Conservation (phyloP, 2,888 invertebrate species). For the Aplocera efformata region DNA sequence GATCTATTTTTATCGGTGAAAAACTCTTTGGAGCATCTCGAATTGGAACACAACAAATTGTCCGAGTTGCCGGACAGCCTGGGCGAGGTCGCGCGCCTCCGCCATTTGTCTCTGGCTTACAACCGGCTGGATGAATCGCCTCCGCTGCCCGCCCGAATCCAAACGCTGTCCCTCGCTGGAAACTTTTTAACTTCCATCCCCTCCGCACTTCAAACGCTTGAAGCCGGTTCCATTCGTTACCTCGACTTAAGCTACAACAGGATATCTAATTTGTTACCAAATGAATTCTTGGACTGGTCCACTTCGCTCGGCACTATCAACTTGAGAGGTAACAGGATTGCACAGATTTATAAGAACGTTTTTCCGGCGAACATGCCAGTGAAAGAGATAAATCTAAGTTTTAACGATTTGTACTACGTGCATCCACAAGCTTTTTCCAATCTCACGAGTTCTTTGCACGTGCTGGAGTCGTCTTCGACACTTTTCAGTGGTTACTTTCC, state of each 20-base stretch:
- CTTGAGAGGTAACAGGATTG: conserved; percentile 91
- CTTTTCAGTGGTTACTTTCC: conserved; percentile 90
- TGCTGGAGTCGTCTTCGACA: conserved; percentile 92
- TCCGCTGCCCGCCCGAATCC: conserved; percentile 84
- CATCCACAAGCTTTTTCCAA: conserved; percentile 90
- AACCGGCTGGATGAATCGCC: conserved; percentile 83
- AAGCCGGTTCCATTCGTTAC: conserved; percentile 86
- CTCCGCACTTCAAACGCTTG: conserved; percentile 84
- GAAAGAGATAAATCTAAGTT: conserved; percentile 93
- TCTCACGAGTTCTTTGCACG: conserved; percentile 87
- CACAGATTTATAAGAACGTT: conserved; percentile 84
- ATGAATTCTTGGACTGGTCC: conserved; percentile 90
- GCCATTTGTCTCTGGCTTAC: conserved; percentile 91
- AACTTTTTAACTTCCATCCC: conserved; percentile 89
- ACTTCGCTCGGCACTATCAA: conserved; percentile 89
- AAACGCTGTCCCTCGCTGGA: conserved; percentile 89
- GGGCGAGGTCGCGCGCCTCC: conserved; percentile 83
- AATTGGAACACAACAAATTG: conserved; percentile 90
- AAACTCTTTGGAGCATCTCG: conserved; percentile 88
- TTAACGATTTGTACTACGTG: conserved; percentile 92
- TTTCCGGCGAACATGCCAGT: conserved; percentile 88
- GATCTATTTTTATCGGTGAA: conserved; percentile 87
- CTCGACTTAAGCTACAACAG: conserved; percentile 94
- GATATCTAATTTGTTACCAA: conserved; percentile 87
- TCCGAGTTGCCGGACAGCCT: conserved; percentile 85